Conservation (phyloP, 1,140 invertebrate genomes). For the Caenorhabditis latens region DNA sequence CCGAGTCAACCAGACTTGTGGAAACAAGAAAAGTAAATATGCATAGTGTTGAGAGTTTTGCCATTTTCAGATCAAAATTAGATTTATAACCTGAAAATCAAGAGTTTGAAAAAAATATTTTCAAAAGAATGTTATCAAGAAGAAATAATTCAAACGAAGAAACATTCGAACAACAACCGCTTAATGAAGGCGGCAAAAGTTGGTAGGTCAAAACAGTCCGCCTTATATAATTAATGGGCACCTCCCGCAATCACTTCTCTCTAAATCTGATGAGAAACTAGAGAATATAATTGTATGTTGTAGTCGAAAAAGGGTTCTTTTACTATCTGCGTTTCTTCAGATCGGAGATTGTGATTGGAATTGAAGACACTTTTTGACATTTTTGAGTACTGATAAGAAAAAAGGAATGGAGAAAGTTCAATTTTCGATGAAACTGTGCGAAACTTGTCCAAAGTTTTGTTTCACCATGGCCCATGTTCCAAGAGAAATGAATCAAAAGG, state of each 20-base stretch:
- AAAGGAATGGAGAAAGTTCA: not conserved
- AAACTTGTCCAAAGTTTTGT: no score
- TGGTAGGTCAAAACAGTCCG: not conserved
- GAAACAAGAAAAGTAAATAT: not conserved
- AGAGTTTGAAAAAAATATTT: not conserved
- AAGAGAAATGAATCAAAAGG: no score
- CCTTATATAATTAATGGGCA: not conserved
- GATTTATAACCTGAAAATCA: not conserved
- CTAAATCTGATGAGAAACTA: conserved; percentile 31
- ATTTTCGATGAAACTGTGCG: no score
- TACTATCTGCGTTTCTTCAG: not conserved
- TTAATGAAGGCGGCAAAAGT: not conserved
- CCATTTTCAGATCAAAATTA: not conserved
- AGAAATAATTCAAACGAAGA: not conserved
- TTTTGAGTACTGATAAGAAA: conserved; percentile 2
- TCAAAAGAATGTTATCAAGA: not conserved
- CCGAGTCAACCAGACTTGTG: not conserved
- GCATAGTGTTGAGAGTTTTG: not conserved
- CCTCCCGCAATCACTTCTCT: not conserved
- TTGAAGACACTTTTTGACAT: conserved; percentile 8
- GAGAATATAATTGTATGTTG: conserved; percentile 48
- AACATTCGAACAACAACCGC: not conserved
- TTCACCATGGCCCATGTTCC: no score
- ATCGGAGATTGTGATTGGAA: not conserved
- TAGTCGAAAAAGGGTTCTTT: not conserved